Percentiles rank a stretch among this genome's conserved stretches.
Conservation (phyloP, 2,797 vertebrate species). For the Thaleichthys pacificus region DNA sequence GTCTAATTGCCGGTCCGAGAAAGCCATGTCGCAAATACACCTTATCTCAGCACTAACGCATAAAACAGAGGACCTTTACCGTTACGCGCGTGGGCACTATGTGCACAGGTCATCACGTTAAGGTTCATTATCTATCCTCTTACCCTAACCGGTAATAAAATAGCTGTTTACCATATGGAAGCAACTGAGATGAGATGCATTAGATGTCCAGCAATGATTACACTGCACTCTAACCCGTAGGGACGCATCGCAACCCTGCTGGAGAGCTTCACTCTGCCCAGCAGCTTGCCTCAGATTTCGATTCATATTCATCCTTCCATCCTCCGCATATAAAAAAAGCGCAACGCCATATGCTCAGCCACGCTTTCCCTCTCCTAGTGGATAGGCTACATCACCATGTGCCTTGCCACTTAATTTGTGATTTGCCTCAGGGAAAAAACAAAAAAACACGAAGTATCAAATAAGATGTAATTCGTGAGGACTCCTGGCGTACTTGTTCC, state of each 20-base stretch:
- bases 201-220: conserved; percentile 24
- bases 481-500: neutral
- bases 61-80: neutral
- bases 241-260: conserved; percentile 21
- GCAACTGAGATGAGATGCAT: conserved; percentile 12
- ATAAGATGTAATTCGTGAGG: neutral
- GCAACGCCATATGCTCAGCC: conserved; percentile 47
- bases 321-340: conserved; percentile 27
- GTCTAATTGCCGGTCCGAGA: conserved; percentile 55
- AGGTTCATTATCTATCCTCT: conserved; percentile 23
- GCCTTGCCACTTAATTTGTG: neutral
- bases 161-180: conserved; percentile 29
- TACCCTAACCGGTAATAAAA: conserved; percentile 13
- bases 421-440: too few relatives aligned
- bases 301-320: conserved; percentile 45
- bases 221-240: neutral
- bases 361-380: conserved; percentile 4
- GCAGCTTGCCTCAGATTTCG: conserved; percentile 14
- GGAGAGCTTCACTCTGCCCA: conserved; percentile 10
- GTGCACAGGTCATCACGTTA: conserved; percentile 32
- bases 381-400: neutral
- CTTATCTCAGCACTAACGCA: conserved; percentile 47
- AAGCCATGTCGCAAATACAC: conserved; percentile 37
- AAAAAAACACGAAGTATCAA: neutral
- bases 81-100: conserved; percentile 25